These are phyloP conservation scores for Oreochromis mossambicus DNA, from an alignment of 2,797 vertebrate species.

Conservation along the genomic window DNA sequence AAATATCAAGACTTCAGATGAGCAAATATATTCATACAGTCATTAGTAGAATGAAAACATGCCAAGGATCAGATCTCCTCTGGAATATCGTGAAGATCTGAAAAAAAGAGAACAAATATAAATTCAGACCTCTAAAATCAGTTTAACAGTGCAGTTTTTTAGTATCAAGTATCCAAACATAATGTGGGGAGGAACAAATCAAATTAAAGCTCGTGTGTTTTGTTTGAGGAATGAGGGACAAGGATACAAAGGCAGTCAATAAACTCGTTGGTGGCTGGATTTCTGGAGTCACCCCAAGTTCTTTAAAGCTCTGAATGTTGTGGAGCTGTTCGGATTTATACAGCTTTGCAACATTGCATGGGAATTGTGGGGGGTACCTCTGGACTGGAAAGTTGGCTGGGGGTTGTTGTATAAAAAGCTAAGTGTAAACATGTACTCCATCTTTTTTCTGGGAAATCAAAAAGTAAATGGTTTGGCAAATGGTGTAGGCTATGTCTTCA, in stretches of 20 bases:
- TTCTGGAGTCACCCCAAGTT: fast-evolving
- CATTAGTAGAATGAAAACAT: slow-evolving; percentile 19
- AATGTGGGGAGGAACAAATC: not conserved
- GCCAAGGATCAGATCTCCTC: slow-evolving; percentile 77
- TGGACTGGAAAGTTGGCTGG: not conserved
- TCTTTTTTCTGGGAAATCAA: not conserved
- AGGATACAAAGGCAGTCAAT: not conserved
- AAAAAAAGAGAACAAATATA: slow-evolving; percentile 52
- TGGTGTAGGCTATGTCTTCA: not conserved
- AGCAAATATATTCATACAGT: not conserved
- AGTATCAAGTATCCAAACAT: not conserved
- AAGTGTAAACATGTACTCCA: too few species aligned
- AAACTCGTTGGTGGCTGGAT: not conserved
- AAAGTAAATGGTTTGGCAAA: not conserved
- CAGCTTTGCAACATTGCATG: not conserved
- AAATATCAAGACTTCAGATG: not conserved
- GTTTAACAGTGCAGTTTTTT: not conserved
- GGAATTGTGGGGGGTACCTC: not conserved
- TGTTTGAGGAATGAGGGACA: too few species aligned
- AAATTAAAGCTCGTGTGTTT: fast-evolving
- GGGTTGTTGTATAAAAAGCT: not conserved
- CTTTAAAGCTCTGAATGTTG: not conserved
- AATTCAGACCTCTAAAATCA: not conserved
- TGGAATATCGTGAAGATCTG: slow-evolving; percentile 86
- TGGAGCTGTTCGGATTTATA: fast-evolving